These are phyloP conservation scores for Turnix velox DNA, from an alignment of 2,113 vertebrate species.

Conservation along the genomic window DNA sequence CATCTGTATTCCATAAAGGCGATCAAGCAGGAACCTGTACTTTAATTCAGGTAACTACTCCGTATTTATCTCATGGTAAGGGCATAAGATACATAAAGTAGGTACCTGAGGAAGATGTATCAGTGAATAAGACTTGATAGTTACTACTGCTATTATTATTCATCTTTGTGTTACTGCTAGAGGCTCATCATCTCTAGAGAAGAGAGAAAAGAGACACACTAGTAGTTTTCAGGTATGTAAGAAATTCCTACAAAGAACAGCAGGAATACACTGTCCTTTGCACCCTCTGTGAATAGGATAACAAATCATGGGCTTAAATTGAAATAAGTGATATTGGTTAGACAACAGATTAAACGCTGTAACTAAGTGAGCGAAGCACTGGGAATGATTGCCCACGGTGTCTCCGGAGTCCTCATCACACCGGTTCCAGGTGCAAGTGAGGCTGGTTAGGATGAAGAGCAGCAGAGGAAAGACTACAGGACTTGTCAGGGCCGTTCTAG, in stretches of 20 bases:
- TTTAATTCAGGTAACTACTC: accelerated
- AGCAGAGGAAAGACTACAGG: neutral
- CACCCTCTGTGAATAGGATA: neutral
- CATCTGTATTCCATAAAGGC: accelerated
- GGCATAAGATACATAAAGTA: neutral
- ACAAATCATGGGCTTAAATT: neutral
- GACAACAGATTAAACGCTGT: neutral
- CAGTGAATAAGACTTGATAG: neutral
- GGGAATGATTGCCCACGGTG: neutral
- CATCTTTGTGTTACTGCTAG: neutral
- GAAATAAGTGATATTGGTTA: neutral
- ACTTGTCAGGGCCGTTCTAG: neutral
- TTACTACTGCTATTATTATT: neutral
- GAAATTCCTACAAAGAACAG: neutral
- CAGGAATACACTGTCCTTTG: neutral
- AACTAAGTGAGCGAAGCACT: neutral
- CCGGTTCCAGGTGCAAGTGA: neutral
- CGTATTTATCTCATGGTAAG: accelerated
- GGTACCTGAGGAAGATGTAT: accelerated
- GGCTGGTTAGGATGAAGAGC: neutral
- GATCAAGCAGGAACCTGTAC: accelerated
- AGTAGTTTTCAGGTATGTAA: neutral
- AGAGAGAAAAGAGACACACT: neutral
- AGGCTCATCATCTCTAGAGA: neutral
- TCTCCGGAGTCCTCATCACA: neutral